Base-by-base conservation (phyloP, 2,797 vertebrate species). In the Meriones psammophilus region DNA sequence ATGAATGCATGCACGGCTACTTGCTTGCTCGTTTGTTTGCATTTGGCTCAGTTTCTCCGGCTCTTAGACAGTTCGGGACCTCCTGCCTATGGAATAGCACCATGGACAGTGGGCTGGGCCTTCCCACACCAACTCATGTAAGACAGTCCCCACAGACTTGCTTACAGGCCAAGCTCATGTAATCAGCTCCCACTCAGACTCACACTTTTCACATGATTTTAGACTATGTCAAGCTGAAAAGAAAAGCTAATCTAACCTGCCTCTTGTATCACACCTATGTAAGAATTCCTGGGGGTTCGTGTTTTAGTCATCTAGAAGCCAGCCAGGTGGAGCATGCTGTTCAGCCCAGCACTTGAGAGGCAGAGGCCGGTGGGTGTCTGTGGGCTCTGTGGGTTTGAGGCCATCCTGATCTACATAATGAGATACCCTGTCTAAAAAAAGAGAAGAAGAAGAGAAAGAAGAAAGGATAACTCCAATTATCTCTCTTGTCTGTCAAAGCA, bases 271-370 rank as follows among this genome's bases (percentile, higher is more conserved):
- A 28, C 24, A 79, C 60, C n/a, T 1, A 5, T 33, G 54, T 60
- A 62, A 68, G 50, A 66, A 80, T 54, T 79, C 58, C n/a, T 66
- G 39, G 33, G 17, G 42, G 33, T 68, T 73, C 22, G 8, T 56
- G 18, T 42, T 94, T 91, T 22, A 62, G 91, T 91, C n/a, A 46
- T 56, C 26, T 85, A 85, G 30, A 88, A 66, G 62, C 74, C 28
- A 7, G 9, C 18, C n/a, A 28, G 28, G n/a, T 83, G 58, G 36
- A 62, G 13, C 36, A 39, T 4, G 13, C n/a, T 24, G 26, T 39
- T 39, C 39, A 62, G 56, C 58, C 24, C n/a, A 83, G 58, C 24
- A 62, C 60, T 62, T 39, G 79, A 42, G 58, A 62, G 58, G 12
- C 79, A 83, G 36, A 62, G n/a, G 36, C 58, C 60, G 24, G 36